phyloP scores from a whole-genome alignment of 1,140 invertebrate species.

The Subanguina moxae region DNA sequence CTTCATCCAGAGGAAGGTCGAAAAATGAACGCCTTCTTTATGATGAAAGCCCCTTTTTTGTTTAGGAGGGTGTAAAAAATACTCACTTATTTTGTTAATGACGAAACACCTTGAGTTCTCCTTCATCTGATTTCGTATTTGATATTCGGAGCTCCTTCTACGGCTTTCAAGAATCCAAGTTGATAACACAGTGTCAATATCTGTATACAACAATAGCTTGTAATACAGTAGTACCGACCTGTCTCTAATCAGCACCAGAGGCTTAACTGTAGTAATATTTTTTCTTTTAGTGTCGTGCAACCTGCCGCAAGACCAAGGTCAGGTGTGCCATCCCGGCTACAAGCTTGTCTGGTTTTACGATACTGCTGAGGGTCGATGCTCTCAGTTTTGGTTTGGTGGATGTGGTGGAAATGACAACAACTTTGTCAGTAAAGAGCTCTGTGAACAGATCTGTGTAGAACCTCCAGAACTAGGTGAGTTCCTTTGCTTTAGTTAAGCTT shows the following conservation, averaged over 20 bases:
- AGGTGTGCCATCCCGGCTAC: constrained; percentile 36
- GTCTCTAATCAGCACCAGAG: not conserved
- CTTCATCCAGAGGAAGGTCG: no score
- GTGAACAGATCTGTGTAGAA: constrained; percentile 77
- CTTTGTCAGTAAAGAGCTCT: constrained; percentile 79
- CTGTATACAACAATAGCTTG: no score
- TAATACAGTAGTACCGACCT: no score
- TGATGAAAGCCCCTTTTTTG: not conserved
- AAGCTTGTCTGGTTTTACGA: constrained; percentile 78
- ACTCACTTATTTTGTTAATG: no score
- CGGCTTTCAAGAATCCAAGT: no score
- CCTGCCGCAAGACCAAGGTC: constrained; percentile 40
- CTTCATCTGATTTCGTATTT: no score
- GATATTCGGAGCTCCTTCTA: no score
- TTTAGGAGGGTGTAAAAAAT: not conserved
- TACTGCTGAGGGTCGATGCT: constrained; percentile 70
- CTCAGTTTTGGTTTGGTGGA: constrained; percentile 76
- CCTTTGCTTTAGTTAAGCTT: not conserved
- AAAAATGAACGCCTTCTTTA: no score
- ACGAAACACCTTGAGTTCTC: no score
- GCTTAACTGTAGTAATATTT: not conserved
- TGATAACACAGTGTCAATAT: no score
- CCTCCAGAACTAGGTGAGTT: constrained; percentile 72
- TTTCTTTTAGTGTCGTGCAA: constrained; percentile 38
- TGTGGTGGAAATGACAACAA: constrained; percentile 77